A percentile compares a stretch with the other conserved stretches of the same genome.
These are phyloP conservation scores for Puffinus mauretanicus DNA, from an alignment of 2,113 vertebrate genomes.

Conservation along the genomic window DNA sequence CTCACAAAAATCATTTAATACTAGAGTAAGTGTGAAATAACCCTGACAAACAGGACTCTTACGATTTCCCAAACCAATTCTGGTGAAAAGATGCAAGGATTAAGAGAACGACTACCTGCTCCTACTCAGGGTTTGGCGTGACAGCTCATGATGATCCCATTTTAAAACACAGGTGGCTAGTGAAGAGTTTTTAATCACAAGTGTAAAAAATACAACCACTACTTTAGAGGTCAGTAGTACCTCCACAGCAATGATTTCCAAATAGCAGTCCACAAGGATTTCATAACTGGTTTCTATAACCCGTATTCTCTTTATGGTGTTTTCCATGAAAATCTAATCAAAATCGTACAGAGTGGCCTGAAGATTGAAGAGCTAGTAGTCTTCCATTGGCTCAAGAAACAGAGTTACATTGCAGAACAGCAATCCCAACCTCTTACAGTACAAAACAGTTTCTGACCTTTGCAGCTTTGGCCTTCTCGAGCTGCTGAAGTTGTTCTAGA, in stretches of 20 bases:
- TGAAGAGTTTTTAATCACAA: not conserved
- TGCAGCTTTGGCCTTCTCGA: conserved; percentile 93
- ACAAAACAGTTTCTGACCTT: conserved; percentile 71
- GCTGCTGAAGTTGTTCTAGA: conserved; percentile 95
- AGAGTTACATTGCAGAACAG: not conserved
- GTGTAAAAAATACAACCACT: not conserved
- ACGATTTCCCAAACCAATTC: not conserved
- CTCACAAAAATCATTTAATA: not conserved
- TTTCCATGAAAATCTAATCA: not conserved
- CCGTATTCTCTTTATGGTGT: not conserved
- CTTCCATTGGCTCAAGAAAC: not conserved
- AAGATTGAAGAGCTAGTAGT: not conserved
- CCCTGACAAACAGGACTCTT: not conserved
- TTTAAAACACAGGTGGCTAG: not conserved
- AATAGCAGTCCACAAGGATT: not conserved
- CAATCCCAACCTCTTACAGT: conserved; percentile 4
- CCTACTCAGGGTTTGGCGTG: not conserved
- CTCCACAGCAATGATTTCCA: not conserved
- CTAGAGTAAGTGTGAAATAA: not conserved
- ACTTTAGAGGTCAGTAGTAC: not conserved
- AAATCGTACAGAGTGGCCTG: not conserved
- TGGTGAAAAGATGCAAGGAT: not conserved
- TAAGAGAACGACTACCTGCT: not conserved
- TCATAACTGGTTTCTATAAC: not conserved
- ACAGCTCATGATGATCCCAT: not conserved